phyloP scores from a whole-genome alignment of 2,113 vertebrate genomes.

The Nerophis ophidion region DNA sequence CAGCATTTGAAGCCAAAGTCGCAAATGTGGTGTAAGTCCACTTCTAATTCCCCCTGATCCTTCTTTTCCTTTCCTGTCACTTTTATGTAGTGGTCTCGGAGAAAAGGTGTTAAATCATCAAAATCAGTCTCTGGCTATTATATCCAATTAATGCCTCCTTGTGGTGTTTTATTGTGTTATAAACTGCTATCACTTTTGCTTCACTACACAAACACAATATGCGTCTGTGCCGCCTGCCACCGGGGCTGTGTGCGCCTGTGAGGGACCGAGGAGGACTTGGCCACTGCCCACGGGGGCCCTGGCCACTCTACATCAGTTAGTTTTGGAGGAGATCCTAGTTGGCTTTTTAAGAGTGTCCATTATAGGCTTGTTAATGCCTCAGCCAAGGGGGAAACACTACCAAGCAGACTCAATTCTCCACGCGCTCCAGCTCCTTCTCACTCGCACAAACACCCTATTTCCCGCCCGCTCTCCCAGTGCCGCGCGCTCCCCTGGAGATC shows the following conservation, averaged over 20 bases:
- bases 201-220: conserved; percentile 91
- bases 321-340: conserved; percentile 81
- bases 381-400: conserved; percentile 68
- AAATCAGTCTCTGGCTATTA: conserved; percentile 79
- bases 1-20: conserved; percentile 34
- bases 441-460: conserved; percentile 19
- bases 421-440: conserved; percentile 48
- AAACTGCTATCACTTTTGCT: conserved; percentile 87
- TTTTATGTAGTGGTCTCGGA: conserved; percentile 56
- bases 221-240: conserved; percentile 73
- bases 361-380: conserved; percentile 78
- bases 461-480: conserved; percentile 3
- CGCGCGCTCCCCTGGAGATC: conserved; percentile 25
- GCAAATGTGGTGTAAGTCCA: conserved; percentile 40
- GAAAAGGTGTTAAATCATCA: conserved; percentile 75
- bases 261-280: conserved; percentile 70
- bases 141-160: conserved; percentile 90
- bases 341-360: conserved; percentile 75
- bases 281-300: conserved; percentile 68
- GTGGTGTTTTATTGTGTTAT: conserved; percentile 89
- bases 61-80: conserved; percentile 37
- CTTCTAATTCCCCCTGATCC: conserved; percentile 50
- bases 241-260: conserved; percentile 61
- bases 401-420: conserved; percentile 68
- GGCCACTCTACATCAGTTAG: conserved; percentile 76